phyloP scores from a whole-genome alignment of 1,140 invertebrate genomes.

The Drosophila athabasca region DNA sequence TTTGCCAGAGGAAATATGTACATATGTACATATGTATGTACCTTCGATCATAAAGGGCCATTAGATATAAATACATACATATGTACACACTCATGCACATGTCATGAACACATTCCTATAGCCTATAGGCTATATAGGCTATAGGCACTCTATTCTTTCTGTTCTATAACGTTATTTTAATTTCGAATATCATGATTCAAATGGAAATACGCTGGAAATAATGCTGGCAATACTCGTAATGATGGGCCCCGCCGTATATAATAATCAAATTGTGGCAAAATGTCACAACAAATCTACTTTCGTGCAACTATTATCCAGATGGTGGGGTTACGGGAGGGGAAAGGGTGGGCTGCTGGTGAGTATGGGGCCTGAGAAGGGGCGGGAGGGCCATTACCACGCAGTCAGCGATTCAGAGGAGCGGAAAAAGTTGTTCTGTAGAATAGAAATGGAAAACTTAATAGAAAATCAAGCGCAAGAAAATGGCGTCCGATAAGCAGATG shows the following conservation, averaged over 20 bases:
- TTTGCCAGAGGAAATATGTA: too few relatives aligned
- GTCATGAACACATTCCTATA: too few relatives aligned
- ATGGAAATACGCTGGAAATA: too few relatives aligned
- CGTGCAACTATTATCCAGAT: conserved; percentile 1
- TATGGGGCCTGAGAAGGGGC: background rate
- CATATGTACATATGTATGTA: too few relatives aligned
- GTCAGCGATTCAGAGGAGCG: conserved; percentile 1
- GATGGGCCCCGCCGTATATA: conserved; percentile 14
- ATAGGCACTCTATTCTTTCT: too few relatives aligned
- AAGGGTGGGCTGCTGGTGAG: background rate
- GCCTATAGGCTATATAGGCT: too few relatives aligned
- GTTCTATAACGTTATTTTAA: too few relatives aligned
- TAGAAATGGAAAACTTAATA: conserved; percentile 59
- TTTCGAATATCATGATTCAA: too few relatives aligned
- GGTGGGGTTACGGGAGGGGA: background rate
- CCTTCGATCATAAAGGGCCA: too few relatives aligned
- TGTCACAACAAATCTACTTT: conserved; percentile 24
- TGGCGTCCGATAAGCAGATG: conserved; percentile 61
- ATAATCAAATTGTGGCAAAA: conserved; percentile 39
- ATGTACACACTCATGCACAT: too few relatives aligned
- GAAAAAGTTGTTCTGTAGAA: conserved; percentile 48
- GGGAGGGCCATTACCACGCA: conserved; percentile 44
- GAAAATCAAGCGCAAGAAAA: conserved; percentile 77
- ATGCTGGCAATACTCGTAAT: background rate
- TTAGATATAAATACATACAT: too few relatives aligned